phyloP scores from a whole-genome alignment of 2,113 vertebrate species.

The Cisticola juncidis region DNA sequence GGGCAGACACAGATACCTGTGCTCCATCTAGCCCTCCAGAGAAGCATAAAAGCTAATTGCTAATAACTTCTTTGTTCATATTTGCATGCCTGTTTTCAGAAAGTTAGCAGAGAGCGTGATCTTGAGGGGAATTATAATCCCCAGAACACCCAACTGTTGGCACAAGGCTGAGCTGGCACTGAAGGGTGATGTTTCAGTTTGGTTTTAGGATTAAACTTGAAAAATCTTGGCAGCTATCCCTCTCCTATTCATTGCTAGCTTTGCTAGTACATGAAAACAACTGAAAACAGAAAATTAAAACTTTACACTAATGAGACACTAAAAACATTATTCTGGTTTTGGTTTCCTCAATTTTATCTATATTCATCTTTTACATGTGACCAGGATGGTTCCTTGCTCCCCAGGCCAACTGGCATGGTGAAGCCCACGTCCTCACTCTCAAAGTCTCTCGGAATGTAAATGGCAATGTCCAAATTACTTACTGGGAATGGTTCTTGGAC shows the following conservation, averaged over 20 bases:
- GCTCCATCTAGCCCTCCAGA: neutral
- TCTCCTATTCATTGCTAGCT: neutral
- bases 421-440: neutral
- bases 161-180: neutral
- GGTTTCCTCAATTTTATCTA: neutral
- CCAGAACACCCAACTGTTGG: conserved; percentile 9
- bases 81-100: neutral
- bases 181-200: neutral
- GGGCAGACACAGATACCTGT: neutral
- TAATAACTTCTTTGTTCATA: neutral
- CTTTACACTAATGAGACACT: neutral
- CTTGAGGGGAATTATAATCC: neutral
- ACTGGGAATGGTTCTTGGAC: conserved; percentile 5
- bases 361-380: neutral
- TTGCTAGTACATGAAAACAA: neutral
- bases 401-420: neutral
- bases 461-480: neutral
- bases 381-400: neutral
- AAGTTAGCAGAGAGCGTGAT: neutral
- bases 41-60: neutral
- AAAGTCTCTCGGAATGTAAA: neutral
- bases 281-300: neutral
- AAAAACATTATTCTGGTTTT: neutral
- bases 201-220: conserved; percentile 24
- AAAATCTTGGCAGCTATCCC: neutral